phyloP scores from a whole-genome alignment of 2,797 vertebrate genomes.

The Urophycis tenuis region DNA sequence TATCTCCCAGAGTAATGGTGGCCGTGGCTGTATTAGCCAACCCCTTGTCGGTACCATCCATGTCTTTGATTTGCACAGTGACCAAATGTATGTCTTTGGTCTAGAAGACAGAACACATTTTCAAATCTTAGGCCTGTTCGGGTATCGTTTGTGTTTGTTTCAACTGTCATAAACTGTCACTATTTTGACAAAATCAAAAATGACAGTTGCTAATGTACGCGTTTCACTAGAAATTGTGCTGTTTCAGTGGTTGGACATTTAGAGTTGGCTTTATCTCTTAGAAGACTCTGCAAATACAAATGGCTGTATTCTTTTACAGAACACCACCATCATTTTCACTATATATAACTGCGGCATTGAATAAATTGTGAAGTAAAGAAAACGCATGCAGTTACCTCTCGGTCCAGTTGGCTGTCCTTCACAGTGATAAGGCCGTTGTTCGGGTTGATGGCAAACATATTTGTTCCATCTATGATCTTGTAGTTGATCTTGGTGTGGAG shows the following conservation, averaged over 20 bases:
- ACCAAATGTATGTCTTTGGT: slow-evolving; percentile 59
- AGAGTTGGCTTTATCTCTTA: neutral
- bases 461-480: slow-evolving; percentile 57
- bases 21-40: slow-evolving; percentile 71
- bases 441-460: slow-evolving; percentile 65
- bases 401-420: slow-evolving; percentile 64
- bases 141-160: neutral
- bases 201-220: neutral
- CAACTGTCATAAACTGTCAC: neutral
- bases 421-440: slow-evolving; percentile 71
- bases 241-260: neutral
- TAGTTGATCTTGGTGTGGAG: slow-evolving; percentile 71
- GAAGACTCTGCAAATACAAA: neutral
- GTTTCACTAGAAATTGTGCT: neutral
- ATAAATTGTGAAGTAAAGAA: neutral
- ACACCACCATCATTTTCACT: neutral
- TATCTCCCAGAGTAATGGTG: slow-evolving; percentile 69
- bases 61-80: slow-evolving; percentile 72
- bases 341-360: neutral
- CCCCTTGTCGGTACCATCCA: slow-evolving; percentile 64
- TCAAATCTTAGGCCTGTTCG: neutral
- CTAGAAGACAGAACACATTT: slow-evolving; percentile 56
- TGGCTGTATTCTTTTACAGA: neutral
- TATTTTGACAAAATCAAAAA: neutral
- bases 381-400: slow-evolving; percentile 74